phyloP scores from a whole-genome alignment of 92 coral and sea anemone genomes.

The Porites evermanni region DNA sequence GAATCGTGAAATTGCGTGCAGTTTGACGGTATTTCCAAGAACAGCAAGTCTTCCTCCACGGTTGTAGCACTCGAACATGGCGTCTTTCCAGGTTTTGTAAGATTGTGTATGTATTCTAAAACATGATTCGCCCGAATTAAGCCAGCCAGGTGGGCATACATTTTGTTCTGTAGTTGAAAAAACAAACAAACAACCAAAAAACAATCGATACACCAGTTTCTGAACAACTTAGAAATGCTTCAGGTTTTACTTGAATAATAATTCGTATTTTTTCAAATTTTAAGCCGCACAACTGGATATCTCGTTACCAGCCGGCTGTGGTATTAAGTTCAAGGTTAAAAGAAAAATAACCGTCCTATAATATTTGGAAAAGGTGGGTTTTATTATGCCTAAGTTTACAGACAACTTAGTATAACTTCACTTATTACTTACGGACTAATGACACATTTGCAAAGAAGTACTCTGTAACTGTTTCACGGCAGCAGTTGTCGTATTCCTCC shows the following conservation, averaged over 20 bases:
- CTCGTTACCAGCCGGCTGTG: too few relatives aligned
- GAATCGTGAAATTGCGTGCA: background rate
- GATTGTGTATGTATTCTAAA: background rate
- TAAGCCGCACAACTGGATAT: too few relatives aligned
- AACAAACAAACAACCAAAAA: background rate
- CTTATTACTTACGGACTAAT: background rate
- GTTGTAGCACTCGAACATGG: background rate
- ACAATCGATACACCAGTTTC: too few relatives aligned
- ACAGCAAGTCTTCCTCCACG: slow-evolving; percentile 13
- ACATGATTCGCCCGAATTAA: background rate
- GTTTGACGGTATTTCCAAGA: background rate
- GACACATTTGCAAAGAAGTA: slow-evolving; percentile 32
- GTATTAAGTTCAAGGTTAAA: too few relatives aligned
- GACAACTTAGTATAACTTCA: too few relatives aligned
- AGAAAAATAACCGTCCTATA: too few relatives aligned
- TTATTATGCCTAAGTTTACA: too few relatives aligned
- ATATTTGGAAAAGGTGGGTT: too few relatives aligned
- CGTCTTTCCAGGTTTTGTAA: background rate
- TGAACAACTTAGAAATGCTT: too few relatives aligned
- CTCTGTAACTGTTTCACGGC: slow-evolving; percentile 7
- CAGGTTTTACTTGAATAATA: too few relatives aligned
- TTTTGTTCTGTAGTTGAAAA: background rate
- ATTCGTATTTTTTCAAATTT: too few relatives aligned
- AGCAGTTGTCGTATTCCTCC: slow-evolving; percentile 21
- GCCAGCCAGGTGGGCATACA: slow-evolving; percentile 46